Evolutionary conservation across 2,113 vertebrate genomes (phyloP), one percentile per base, ranked within the genome.

Genomic region (Puma concolor): DNA sequence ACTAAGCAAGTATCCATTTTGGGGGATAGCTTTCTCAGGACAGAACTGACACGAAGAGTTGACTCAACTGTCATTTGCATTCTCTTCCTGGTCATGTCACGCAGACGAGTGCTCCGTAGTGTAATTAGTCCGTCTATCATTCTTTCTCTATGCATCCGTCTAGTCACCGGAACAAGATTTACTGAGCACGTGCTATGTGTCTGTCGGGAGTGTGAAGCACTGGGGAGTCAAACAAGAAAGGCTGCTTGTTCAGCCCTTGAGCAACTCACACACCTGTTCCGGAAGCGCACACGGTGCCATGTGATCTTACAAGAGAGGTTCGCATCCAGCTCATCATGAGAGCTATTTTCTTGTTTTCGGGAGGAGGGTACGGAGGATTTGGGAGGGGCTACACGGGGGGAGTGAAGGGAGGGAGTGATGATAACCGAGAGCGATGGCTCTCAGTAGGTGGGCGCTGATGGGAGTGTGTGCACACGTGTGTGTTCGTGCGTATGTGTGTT

Each of bases 341-440:
- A 95, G 48, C 44, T 88, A 69, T 63, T 96, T 97, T 92, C 82
- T 27, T 57, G 90, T 95, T 77, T 71, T 3, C 0, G 54, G 48
- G 76, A 64, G 60, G 85, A 94, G 66, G 80, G 48, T 15, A 60
- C 16, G 11, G 36, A 60, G n/a, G 54, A 85, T 60, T 17, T 21
- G n/a, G 17, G 92, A 76, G 52, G 66, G 71, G 81, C 74, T 89
- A 7, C 12, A 1, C 13, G 38, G 67, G 25, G 19, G 19, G 38
- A 31, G 19, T 14, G 48, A 64, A 64, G 52, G 15, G 52, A 17
- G 52, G 16, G 52, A 54, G 52, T 54, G 52, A 36, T 31, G 52
- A 57, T 52, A 63, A 15, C 48, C 5, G 29, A 44, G 33, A 77
- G 48, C 2, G 80, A 72, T 25, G 60, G 76, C 13, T 71, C 25